Percentiles rank a stretch among this genome's conserved stretches.
Conservation (phyloP, 2,797 vertebrate genomes). For the Hapalemur alaotrensis region DNA sequence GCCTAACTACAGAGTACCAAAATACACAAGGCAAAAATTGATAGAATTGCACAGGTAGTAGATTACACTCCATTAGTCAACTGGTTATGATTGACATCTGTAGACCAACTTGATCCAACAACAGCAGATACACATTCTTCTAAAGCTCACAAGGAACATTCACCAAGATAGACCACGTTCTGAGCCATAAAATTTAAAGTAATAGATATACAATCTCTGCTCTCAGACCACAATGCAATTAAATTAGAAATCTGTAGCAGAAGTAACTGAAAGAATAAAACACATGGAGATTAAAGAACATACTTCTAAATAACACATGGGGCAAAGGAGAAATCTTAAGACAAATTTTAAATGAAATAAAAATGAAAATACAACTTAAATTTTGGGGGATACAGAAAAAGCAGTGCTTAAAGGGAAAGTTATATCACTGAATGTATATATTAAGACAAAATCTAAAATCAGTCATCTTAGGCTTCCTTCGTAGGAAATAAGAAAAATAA, state of each 20-base stretch:
- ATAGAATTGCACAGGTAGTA: not conserved
- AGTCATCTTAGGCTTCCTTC: no score
- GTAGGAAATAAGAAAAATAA: no score
- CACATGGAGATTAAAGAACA: not conserved
- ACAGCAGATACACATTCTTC: not conserved
- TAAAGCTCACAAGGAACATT: not conserved
- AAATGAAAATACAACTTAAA: not conserved
- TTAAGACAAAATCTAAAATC: no score
- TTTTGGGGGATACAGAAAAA: no score
- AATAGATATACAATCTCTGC: not conserved
- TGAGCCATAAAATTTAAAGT: not conserved
- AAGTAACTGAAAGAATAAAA: not conserved
- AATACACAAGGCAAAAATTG: not conserved
- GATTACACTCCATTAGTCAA: not conserved
- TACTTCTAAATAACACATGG: not conserved
- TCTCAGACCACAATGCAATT: not conserved
- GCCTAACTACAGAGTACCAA: not conserved
- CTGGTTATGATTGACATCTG: not conserved
- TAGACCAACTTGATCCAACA: not conserved
- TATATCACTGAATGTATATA: no score
- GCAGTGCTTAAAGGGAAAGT: no score
- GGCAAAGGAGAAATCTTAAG: not conserved
- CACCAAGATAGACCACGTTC: not conserved
- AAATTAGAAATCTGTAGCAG: not conserved
- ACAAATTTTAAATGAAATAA: not conserved